Evolutionary conservation across 1,140 invertebrate species (phyloP).

Genomic region (Drosophila melanogaster): DNA sequence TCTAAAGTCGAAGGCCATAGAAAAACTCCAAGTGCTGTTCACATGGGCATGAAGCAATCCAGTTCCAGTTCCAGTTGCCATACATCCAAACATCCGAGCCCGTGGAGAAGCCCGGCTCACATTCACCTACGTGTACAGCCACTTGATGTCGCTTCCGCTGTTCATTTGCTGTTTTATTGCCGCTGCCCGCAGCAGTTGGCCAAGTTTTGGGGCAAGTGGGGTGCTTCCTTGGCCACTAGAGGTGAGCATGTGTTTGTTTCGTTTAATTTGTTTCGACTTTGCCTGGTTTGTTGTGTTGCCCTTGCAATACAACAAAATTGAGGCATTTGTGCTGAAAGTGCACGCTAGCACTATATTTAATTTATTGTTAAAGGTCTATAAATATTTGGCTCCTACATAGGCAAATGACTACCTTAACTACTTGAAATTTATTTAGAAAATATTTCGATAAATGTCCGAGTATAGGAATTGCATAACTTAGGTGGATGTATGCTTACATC

Average conservation of each 20-base stretch:
- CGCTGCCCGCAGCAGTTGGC: slow-evolving; percentile 51
- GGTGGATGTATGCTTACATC: no score
- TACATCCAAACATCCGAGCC: slow-evolving; percentile 24
- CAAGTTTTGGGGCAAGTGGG: slow-evolving; percentile 23
- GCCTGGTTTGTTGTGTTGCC: not conserved
- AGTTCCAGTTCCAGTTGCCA: slow-evolving; percentile 3
- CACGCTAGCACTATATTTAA: not conserved
- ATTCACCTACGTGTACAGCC: slow-evolving; percentile 40
- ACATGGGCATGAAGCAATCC: slow-evolving; percentile 23
- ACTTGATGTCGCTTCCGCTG: slow-evolving; percentile 76
- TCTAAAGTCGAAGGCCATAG: no score
- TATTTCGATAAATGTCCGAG: not conserved
- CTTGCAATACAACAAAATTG: slow-evolving; percentile 6
- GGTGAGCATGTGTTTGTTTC: slow-evolving; percentile 43
- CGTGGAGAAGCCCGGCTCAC: slow-evolving; percentile 31
- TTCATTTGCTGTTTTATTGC: slow-evolving; percentile 81
- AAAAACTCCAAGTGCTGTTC: not conserved
- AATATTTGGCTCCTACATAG: not conserved
- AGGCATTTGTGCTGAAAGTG: not conserved
- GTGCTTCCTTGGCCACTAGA: slow-evolving; percentile 20
- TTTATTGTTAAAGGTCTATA: no score
- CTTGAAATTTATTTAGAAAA: not conserved
- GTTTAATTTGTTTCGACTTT: slow-evolving; percentile 35
- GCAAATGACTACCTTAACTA: no score
- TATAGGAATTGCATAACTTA: no score